These are phyloP conservation scores for Neria commutata DNA, from an alignment of 2,888 invertebrate genomes.

Conservation along the genomic window DNA sequence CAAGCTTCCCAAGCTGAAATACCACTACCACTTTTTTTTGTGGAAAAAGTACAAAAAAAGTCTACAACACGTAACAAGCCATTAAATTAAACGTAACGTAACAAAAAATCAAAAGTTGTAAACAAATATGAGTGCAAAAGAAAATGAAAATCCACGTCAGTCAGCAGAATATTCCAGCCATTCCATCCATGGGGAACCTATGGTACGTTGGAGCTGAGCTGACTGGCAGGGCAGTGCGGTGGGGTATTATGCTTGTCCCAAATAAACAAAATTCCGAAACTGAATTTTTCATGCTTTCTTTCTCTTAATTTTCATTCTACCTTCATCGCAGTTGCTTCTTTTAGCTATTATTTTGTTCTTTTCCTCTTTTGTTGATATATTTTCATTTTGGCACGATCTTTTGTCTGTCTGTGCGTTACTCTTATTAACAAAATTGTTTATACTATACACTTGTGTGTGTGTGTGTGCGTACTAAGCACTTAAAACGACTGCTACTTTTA, in stretches of 20 bases:
- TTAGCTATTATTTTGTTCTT: not conserved
- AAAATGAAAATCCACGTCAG: constrained; percentile 42
- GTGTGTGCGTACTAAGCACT: not conserved
- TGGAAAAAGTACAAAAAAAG: constrained; percentile 15
- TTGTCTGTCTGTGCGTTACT: constrained; percentile 4
- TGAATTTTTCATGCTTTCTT: constrained; percentile 1
- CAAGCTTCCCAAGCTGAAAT: constrained; percentile 26
- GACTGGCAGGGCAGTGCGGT: not conserved
- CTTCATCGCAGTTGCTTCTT: not conserved
- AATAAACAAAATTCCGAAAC: constrained; percentile 46
- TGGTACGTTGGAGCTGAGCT: not conserved
- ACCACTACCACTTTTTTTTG: constrained; percentile 15
- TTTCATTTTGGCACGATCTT: constrained; percentile 32
- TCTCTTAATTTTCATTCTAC: not conserved
- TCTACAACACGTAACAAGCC: constrained; percentile 31
- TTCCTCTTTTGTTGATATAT: constrained; percentile 6
- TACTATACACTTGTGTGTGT: not conserved
- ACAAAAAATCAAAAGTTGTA: constrained; percentile 50
- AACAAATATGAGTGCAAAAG: constrained; percentile 54
- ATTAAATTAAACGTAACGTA: too few relatives aligned
- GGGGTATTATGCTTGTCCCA: constrained; percentile 42
- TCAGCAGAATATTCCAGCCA: not conserved
- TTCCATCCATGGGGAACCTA: not conserved
- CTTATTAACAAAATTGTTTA: constrained; percentile 3
- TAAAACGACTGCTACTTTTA: too few relatives aligned